Percentiles rank a stretch among this genome's conserved stretches.
Conservation (phyloP, 2,888 invertebrate species). For the Cryptocheilus praepositus region DNA sequence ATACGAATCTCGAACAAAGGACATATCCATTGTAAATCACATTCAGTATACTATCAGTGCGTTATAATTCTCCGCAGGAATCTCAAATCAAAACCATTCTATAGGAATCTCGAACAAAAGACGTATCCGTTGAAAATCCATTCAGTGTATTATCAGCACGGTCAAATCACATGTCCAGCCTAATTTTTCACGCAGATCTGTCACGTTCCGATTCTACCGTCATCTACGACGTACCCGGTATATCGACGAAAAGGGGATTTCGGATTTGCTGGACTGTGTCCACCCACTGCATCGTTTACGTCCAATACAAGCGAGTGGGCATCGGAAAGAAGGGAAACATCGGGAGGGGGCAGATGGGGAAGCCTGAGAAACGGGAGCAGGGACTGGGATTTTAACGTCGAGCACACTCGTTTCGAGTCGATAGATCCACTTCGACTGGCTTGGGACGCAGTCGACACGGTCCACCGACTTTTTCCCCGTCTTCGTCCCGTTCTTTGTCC, state of each 20-base stretch:
- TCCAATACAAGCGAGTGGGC: constrained; percentile 51
- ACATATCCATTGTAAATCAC: too few relatives aligned
- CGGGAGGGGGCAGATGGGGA: constrained; percentile 37
- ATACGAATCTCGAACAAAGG: too few relatives aligned
- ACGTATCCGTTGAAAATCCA: too few relatives aligned
- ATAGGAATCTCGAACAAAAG: too few relatives aligned
- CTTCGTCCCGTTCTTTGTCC: constrained; percentile 17
- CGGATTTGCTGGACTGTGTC: constrained; percentile 64
- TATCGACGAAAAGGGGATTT: constrained; percentile 59
- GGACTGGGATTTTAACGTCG: constrained; percentile 67
- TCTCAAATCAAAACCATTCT: too few relatives aligned
- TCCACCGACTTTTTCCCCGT: constrained; percentile 60
- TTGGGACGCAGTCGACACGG: constrained; percentile 60
- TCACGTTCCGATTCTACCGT: too few relatives aligned
- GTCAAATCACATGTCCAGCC: too few relatives aligned
- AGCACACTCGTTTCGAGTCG: constrained; percentile 68
- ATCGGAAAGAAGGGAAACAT: constrained; percentile 29
- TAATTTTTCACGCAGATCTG: too few relatives aligned
- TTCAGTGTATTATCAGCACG: too few relatives aligned
- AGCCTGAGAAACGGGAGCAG: constrained; percentile 63
- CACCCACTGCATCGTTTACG: constrained; percentile 64
- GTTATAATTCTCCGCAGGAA: too few relatives aligned
- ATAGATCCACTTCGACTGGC: constrained; percentile 65
- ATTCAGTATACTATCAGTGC: too few relatives aligned
- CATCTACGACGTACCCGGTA: too few relatives aligned